Evolutionary conservation across 2,797 vertebrate genomes (phyloP).

Genomic region (Catamblyrhynchus diadema): DNA sequence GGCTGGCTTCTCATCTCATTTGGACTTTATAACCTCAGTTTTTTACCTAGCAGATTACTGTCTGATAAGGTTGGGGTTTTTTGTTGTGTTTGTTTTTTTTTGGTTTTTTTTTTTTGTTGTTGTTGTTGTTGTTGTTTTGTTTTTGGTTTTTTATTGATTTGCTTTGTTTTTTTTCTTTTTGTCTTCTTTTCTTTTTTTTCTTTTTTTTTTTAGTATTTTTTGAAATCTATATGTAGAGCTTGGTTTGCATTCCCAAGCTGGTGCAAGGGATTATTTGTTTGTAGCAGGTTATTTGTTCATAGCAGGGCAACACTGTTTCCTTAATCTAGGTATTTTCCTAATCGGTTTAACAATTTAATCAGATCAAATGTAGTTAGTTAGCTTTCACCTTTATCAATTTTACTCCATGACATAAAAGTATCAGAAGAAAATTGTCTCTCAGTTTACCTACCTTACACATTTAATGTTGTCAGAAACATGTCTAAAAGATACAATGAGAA

Average conservation of each 20-base stretch:
- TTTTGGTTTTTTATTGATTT: not conserved
- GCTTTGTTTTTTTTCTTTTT: too few species aligned
- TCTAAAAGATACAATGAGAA: not conserved
- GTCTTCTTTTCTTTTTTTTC: rapidly evolving
- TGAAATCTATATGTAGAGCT: not conserved
- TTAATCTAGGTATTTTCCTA: not conserved
- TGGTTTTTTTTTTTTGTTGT: too few species aligned
- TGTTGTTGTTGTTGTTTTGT: rapidly evolving
- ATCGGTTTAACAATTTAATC: not conserved
- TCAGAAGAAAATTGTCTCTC: not conserved
- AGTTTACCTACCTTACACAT: not conserved
- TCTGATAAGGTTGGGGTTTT: not conserved
- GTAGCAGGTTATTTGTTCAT: not conserved
- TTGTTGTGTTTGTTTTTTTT: rapidly evolving
- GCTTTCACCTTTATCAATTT: not conserved
- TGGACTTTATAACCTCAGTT: not conserved
- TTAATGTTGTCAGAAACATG: not conserved
- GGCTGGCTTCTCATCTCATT: not conserved
- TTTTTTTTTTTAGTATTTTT: not conserved
- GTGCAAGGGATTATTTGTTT: not conserved
- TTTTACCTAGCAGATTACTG: not conserved
- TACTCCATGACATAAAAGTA: not conserved
- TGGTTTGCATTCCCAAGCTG: not conserved
- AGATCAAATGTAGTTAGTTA: not conserved
- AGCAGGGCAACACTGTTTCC: not conserved